A percentile compares a stretch with the other conserved stretches of the same genome.
These are phyloP conservation scores for Tetramorium parvispinum DNA, from an alignment of 1,140 invertebrate species.

Conservation along the genomic window DNA sequence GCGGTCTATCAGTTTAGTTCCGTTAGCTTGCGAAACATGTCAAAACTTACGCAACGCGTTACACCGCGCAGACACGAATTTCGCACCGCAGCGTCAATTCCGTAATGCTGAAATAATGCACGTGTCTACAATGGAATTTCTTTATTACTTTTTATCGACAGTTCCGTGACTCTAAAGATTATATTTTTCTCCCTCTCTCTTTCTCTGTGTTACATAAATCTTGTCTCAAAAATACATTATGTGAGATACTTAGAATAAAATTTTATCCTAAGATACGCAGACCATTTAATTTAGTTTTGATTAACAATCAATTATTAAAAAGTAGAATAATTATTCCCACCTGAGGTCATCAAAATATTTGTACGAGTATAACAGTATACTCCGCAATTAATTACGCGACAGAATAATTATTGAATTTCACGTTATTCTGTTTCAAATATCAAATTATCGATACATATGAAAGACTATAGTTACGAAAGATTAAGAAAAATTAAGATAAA, in stretches of 20 bases:
- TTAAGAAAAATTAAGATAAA: neutral
- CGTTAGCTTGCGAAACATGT: conserved; percentile 44
- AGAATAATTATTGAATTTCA: neutral
- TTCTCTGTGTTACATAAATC: neutral
- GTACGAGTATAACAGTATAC: neutral
- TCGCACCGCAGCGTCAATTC: neutral
- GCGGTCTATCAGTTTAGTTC: conserved; percentile 54
- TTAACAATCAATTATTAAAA: neutral
- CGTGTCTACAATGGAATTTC: neutral
- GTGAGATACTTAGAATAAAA: neutral
- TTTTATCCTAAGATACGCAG: neutral
- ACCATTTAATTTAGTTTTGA: neutral
- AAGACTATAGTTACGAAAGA: too few relatives aligned
- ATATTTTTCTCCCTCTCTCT: neutral
- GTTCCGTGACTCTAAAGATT: neutral
- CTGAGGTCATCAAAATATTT: neutral
- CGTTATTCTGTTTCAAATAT: neutral
- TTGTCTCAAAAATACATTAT: neutral
- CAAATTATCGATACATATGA: neutral
- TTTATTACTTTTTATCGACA: neutral
- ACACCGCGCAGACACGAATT: conserved; percentile 22
- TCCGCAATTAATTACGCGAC: neutral
- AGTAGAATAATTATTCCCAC: neutral
- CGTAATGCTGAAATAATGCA: neutral
- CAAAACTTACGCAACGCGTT: conserved; percentile 45